phyloP scores from a whole-genome alignment of 2,888 invertebrate species.

The Cantharis rustica region DNA sequence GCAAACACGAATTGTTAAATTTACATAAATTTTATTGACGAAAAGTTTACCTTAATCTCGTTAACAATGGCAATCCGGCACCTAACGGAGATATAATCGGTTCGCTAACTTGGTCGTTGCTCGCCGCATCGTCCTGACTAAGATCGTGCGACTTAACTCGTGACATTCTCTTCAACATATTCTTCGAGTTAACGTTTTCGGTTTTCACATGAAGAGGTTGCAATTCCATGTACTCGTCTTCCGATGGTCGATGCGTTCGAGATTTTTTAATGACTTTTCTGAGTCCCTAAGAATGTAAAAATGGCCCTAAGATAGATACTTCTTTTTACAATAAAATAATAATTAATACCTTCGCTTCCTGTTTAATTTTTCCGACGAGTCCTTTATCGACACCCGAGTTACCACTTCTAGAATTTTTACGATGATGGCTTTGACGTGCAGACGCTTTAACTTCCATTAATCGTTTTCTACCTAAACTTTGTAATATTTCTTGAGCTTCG shows the following conservation, averaged over 20 bases:
- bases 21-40: not conserved
- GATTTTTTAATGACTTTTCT: conserved; percentile 66
- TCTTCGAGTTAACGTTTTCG: conserved; percentile 57
- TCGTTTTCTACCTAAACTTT: conserved; percentile 83
- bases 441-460: conserved; percentile 77
- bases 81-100: conserved; percentile 76
- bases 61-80: conserved; percentile 80
- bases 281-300: conserved; percentile 56
- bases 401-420: conserved; percentile 29
- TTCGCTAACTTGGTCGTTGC: conserved; percentile 55
- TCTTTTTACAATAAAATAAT: no score
- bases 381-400: conserved; percentile 59
- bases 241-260: conserved; percentile 60
- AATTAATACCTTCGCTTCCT: conserved; percentile 82
- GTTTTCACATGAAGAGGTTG: conserved; percentile 61
- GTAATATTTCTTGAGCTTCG: conserved; percentile 93
- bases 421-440: conserved; percentile 48
- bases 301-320: no score
- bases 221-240: conserved; percentile 64
- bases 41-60: conserved; percentile 62
- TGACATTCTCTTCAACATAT: conserved; percentile 73
- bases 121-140: conserved; percentile 57
- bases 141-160: conserved; percentile 75
- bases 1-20: not conserved
- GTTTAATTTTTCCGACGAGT: conserved; percentile 81